Base-by-base conservation (phyloP, 2,797 vertebrate genomes). In the Sparus aurata region DNA sequence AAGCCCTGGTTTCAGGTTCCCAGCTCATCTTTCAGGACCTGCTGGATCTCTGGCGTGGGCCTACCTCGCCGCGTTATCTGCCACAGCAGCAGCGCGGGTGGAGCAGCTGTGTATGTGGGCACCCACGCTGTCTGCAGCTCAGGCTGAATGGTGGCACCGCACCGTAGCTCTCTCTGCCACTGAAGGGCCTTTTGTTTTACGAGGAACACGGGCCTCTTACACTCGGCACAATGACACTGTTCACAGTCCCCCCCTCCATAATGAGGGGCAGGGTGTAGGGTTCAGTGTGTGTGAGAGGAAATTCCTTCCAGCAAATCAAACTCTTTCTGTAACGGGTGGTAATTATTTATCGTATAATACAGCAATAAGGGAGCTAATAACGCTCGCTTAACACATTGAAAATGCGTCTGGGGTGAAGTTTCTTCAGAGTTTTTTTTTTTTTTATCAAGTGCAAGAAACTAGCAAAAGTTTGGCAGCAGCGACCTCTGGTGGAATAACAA, bases 151-250 rank as follows among this genome's bases (percentile, higher is more conserved):
- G 89, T 89, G 89, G 78, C 89, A 88, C 72, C 54, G 84, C 89
- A 62, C 80, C 59, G 85, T 65, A 69, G 79, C 73, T 52, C 72
- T 73, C 73, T 59, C 81, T 89, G 85, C 80, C 86, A 79, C 78
- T 92, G 85, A 94, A 89, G 86, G 83, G 75, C 79, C 89, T 87
- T 92, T 93, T 94, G 92, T 93, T 93, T 80, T 66, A 22, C 1
- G 2, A 25, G 54, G 77, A 92, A 93, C 90, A 91, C 85, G 89
- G 87, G 90, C 81, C 89, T 90, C 80, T 87, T 76, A 83, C 83
- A 85, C 78, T 12, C 55, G 25, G 67, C 82, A 94, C 94, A 94
- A 94, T 92, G 91, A 89, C 58, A 74, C 86, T 67, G 77, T 92
- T 94, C 89, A 94, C 73, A 57, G 73, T 68, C 27, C 25, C 27